phyloP scores from a whole-genome alignment of 2,113 vertebrate species.

The Psittacus erithacus region DNA sequence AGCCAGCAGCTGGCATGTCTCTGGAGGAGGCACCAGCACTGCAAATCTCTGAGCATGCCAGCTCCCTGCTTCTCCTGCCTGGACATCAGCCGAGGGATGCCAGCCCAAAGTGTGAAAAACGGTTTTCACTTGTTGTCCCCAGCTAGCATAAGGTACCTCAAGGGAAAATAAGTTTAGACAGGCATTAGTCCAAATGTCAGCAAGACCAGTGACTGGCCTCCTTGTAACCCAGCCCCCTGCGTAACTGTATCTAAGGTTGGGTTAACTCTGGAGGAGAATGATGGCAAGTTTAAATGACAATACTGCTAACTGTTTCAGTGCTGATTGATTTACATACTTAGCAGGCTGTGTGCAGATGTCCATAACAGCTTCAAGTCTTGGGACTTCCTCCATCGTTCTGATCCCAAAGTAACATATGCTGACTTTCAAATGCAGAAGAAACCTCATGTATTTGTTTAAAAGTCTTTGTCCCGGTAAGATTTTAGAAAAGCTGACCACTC shows the following conservation, averaged over 20 bases:
- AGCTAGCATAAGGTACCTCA: not conserved
- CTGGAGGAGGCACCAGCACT: not conserved
- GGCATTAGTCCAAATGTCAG: not conserved
- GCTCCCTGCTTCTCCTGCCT: not conserved
- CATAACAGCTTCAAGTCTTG: not conserved
- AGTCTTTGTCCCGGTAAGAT: not conserved
- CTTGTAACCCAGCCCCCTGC: not conserved
- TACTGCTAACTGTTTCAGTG: not conserved
- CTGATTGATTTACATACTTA: not conserved
- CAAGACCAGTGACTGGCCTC: not conserved
- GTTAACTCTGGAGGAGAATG: not conserved
- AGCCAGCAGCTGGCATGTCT: not conserved
- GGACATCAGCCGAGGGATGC: not conserved
- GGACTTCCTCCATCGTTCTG: not conserved
- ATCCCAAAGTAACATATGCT: not conserved
- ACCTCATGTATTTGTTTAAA: not conserved
- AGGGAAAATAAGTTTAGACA: not conserved
- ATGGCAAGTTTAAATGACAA: not conserved
- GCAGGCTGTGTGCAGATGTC: not conserved
- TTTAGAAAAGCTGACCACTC: not conserved
- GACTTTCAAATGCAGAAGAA: not conserved
- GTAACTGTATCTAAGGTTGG: not conserved
- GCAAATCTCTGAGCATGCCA: not conserved
- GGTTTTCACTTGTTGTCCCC: not conserved
- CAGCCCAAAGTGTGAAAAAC: not conserved